Percentiles rank a stretch among this genome's conserved stretches.
Conservation (phyloP, 2,888 invertebrate genomes). For the Penaeus monodon region DNA sequence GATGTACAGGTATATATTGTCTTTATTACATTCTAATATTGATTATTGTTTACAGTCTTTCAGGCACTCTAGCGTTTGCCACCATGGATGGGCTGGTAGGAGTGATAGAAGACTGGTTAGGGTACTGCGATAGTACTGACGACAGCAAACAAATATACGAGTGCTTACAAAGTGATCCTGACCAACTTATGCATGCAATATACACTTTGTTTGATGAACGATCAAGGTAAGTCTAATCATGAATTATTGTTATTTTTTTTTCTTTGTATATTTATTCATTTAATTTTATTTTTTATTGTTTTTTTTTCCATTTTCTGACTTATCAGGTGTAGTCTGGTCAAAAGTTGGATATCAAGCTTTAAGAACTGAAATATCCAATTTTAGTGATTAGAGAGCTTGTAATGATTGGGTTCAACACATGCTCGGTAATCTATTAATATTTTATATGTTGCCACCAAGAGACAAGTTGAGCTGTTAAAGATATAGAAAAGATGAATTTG, state of each 20-base stretch:
- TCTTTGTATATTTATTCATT: too few relatives aligned
- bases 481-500: too few relatives aligned
- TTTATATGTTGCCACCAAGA: too few relatives aligned
- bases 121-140: conserved; percentile 47
- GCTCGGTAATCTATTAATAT: too few relatives aligned
- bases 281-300: too few relatives aligned
- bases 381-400: too few relatives aligned
- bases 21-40: neutral
- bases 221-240: conserved; percentile 38
- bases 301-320: neutral
- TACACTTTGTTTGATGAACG: conserved; percentile 59
- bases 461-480: too few relatives aligned
- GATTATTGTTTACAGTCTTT: neutral
- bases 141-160: conserved; percentile 51
- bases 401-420: too few relatives aligned
- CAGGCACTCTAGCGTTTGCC: conserved; percentile 37
- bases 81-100: conserved; percentile 59
- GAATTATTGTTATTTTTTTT: neutral
- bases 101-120: conserved; percentile 58
- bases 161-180: conserved; percentile 49
- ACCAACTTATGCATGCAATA: conserved; percentile 54
- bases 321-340: neutral
- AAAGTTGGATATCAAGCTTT: neutral
- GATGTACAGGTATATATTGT: neutral
- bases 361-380: neutral